Conservation (phyloP, 2,888 invertebrate genomes). For the Morpho achilles region DNA sequence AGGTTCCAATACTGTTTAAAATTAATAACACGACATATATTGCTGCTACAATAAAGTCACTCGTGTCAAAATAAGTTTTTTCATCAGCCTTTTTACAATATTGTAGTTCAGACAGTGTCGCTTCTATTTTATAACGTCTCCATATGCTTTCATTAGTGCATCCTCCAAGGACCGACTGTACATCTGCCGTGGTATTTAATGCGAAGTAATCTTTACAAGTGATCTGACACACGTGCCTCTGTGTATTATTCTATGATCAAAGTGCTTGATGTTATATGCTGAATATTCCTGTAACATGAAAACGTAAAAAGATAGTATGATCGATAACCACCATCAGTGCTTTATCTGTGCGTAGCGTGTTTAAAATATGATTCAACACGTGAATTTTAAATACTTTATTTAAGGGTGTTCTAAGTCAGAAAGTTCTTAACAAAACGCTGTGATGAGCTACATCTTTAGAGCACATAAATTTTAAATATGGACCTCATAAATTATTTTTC, state of each 20-base stretch:
- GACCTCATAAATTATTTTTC: no score
- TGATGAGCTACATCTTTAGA: no score
- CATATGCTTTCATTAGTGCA: constrained; percentile 57
- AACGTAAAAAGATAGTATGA: not conserved
- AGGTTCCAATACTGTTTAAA: constrained; percentile 52
- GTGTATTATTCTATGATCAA: constrained; percentile 62
- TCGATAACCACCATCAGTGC: no score
- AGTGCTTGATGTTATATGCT: constrained; percentile 53
- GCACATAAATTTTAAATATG: no score
- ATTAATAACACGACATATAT: constrained; percentile 48
- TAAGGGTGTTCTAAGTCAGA: no score
- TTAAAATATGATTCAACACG: not conserved
- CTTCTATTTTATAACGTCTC: constrained; percentile 48
- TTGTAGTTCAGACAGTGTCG: constrained; percentile 39
- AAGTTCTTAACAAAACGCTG: no score
- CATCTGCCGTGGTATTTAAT: constrained; percentile 34
- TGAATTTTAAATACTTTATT: no score
- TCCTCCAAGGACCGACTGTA: constrained; percentile 46
- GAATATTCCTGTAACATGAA: constrained; percentile 55
- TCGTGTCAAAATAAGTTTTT: constrained; percentile 36
- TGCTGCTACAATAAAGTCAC: constrained; percentile 48
- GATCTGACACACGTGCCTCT: constrained; percentile 54
- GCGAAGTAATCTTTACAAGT: constrained; percentile 40
- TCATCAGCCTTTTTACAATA: constrained; percentile 53
- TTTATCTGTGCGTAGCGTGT: no score